phyloP scores from a whole-genome alignment of 2,113 vertebrate genomes.

The Daubentonia madagascariensis region DNA sequence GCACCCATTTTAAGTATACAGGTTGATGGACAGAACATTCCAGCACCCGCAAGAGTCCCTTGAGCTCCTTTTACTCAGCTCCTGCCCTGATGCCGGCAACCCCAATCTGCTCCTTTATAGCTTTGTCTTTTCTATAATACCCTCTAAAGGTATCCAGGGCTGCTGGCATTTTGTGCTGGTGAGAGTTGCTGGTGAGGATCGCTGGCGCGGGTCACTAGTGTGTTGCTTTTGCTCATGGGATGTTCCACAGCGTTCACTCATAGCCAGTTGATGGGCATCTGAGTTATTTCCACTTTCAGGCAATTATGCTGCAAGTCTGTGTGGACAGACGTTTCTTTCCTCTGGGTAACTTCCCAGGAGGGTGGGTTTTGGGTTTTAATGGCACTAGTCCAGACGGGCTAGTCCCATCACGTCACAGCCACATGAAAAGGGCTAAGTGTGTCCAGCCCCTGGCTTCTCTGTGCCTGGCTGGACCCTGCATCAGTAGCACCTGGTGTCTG shows the following conservation, averaged over 20 bases:
- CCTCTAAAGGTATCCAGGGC: too few species aligned
- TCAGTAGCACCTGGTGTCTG: neutral
- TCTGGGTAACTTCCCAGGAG: too few species aligned
- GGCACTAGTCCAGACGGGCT: neutral
- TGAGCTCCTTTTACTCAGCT: rapidly evolving
- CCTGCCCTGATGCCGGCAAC: neutral
- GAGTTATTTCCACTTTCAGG: neutral
- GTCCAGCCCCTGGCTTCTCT: rapidly evolving
- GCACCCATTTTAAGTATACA: rapidly evolving
- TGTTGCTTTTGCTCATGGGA: rapidly evolving
- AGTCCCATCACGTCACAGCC: neutral
- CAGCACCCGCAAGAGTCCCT: neutral
- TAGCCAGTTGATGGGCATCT: neutral
- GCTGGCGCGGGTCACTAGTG: rapidly evolving
- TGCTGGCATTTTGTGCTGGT: too few species aligned
- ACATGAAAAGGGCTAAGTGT: rapidly evolving
- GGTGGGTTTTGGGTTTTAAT: neutral
- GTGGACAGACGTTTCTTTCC: rapidly evolving
- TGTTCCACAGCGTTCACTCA: rapidly evolving
- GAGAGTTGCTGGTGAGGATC: too few species aligned
- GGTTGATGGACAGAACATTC: rapidly evolving
- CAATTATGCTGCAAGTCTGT: rapidly evolving
- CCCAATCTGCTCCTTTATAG: rapidly evolving
- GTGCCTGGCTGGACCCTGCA: rapidly evolving
- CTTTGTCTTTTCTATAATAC: neutral